Percentiles rank a stretch among this genome's conserved stretches.
phyloP scores from a whole-genome alignment of 2,113 vertebrate genomes.

The Hiodon alosoides region DNA sequence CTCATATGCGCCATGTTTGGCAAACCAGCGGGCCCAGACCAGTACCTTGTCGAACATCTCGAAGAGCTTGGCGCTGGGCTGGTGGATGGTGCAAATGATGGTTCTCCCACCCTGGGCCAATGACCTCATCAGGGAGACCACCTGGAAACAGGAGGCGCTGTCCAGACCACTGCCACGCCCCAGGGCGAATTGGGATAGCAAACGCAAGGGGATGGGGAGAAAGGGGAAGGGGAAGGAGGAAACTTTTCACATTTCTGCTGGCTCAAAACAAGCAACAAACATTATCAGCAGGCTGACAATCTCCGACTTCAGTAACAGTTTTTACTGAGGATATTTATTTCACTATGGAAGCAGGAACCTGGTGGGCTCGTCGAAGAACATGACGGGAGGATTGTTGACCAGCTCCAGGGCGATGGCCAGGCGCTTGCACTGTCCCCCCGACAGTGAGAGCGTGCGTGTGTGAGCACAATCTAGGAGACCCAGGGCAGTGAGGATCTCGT shows the following conservation, averaged over 20 bases:
- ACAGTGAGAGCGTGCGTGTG: conserved; percentile 83
- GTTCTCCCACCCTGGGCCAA: conserved; percentile 92
- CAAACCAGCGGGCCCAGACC: background rate
- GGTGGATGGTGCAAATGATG: conserved; percentile 98
- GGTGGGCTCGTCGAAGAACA: conserved; percentile 98
- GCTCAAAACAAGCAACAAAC: too few relatives aligned
- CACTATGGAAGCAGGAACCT: conserved; percentile 62
- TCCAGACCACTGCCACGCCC: conserved; percentile 78
- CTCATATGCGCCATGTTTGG: too few relatives aligned
- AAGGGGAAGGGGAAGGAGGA: too few relatives aligned
- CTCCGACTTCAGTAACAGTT: background rate
- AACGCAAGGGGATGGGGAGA: too few relatives aligned
- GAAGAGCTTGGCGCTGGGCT: conserved; percentile 97
- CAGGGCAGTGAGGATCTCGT: conserved; percentile 92
- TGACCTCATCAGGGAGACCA: conserved; percentile 91
- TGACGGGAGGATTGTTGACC: conserved; percentile 95
- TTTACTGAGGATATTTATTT: background rate
- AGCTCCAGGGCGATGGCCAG: conserved; percentile 93
- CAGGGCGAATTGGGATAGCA: background rate
- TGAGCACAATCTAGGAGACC: conserved; percentile 87
- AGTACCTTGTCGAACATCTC: conserved; percentile 98
- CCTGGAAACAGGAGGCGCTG: conserved; percentile 93
- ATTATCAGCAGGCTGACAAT: too few relatives aligned
- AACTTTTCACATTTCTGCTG: too few relatives aligned
- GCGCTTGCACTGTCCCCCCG: conserved; percentile 89